phyloP scores from a whole-genome alignment of 2,113 vertebrate species.

The Marmota flaviventris region DNA sequence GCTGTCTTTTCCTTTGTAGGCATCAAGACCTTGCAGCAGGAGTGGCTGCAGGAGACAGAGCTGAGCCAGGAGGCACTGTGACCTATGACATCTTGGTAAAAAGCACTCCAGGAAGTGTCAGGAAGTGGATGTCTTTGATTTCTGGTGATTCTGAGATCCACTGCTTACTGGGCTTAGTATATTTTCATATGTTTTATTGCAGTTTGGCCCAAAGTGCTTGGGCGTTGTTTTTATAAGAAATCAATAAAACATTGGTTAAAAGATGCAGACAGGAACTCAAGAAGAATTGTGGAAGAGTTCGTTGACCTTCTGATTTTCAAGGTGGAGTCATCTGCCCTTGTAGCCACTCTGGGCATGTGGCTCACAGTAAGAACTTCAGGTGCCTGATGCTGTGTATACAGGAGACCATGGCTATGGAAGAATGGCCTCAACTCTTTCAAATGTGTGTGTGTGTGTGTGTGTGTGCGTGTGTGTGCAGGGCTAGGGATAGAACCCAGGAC shows the following conservation, averaged over 20 bases:
- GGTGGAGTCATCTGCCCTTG: neutral
- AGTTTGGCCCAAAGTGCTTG: neutral
- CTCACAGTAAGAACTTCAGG: too few species aligned
- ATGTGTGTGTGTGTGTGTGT: too few species aligned
- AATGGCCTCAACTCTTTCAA: too few species aligned
- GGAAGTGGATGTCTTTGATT: too few species aligned
- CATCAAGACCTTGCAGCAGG: too few species aligned
- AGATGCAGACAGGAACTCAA: neutral
- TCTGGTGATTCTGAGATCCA: neutral
- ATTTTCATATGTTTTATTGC: neutral
- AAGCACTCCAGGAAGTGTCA: too few species aligned
- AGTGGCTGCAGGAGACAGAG: neutral
- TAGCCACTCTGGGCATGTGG: neutral
- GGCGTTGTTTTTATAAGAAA: neutral
- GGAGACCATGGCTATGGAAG: too few species aligned
- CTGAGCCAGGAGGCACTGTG: fast-evolving
- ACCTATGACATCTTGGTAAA: neutral
- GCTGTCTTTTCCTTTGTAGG: neutral
- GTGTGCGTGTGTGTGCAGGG: too few species aligned
- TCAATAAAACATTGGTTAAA: neutral
- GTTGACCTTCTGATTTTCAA: too few species aligned
- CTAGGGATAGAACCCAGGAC: too few species aligned
- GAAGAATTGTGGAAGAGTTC: neutral
- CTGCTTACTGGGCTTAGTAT: neutral
- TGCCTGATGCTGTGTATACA: fast-evolving